Conservation (phyloP, 2,797 vertebrate genomes). For the Gambusia yucatana region DNA sequence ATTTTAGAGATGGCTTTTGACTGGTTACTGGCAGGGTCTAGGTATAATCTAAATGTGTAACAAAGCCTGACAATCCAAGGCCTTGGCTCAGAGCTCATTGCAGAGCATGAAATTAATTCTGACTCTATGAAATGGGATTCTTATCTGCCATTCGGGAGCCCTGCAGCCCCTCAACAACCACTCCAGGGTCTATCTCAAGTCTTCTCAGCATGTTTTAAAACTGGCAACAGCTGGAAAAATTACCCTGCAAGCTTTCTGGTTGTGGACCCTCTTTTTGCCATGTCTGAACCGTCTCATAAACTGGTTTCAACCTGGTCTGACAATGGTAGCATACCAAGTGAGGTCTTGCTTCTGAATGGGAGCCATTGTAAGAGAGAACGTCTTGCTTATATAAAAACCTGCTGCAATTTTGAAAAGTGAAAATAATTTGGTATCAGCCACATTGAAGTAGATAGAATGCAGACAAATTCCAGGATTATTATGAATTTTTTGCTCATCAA, state of each 20-base stretch:
- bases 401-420: slow-evolving; percentile 22
- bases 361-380: slow-evolving; percentile 53
- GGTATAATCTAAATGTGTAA: slow-evolving; percentile 81
- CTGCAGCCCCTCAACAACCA: slow-evolving; percentile 51
- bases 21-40: slow-evolving; percentile 73
- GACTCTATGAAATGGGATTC: slow-evolving; percentile 82
- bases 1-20: slow-evolving; percentile 76
- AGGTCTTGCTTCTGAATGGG: slow-evolving; percentile 75
- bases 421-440: slow-evolving; percentile 11
- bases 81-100: slow-evolving; percentile 69
- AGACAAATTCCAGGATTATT: slow-evolving; percentile 4
- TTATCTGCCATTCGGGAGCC: slow-evolving; percentile 72
- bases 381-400: slow-evolving; percentile 21
- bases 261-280: slow-evolving; percentile 71
- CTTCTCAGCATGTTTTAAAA: slow-evolving; percentile 28
- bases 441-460: slow-evolving; percentile 10
- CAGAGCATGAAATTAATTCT: slow-evolving; percentile 79
- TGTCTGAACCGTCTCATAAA: slow-evolving; percentile 64
- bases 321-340: slow-evolving; percentile 61
- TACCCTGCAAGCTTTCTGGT: slow-evolving; percentile 54
- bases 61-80: slow-evolving; percentile 77
- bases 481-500: slow-evolving; percentile 38
- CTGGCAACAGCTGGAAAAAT: slow-evolving; percentile 38
- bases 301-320: slow-evolving; percentile 59
- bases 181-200: slow-evolving; percentile 47